Percentiles rank a stretch among this genome's conserved stretches.
Evolutionary conservation across 2,797 vertebrate genomes (phyloP).

Genomic region (Bradypus variegatus): DNA sequence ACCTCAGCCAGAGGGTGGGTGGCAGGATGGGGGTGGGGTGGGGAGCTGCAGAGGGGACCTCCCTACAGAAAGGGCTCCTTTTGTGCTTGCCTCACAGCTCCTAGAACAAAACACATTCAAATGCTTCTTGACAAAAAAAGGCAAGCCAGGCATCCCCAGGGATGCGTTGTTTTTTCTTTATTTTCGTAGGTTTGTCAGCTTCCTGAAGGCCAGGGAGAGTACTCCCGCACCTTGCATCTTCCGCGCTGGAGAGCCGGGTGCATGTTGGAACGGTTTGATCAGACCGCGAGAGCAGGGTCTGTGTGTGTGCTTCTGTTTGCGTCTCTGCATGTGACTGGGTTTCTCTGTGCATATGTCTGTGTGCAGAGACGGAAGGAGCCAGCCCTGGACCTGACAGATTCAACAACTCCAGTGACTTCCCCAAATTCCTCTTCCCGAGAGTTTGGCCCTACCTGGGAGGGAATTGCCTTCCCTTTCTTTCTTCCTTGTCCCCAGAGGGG

Average conservation of each 20-base stretch:
- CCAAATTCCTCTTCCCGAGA: not conserved
- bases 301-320: not conserved
- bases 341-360: not conserved
- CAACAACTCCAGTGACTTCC: not conserved
- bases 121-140: constrained; percentile 48
- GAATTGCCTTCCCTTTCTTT: not conserved
- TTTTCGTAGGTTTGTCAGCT: not conserved
- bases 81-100: constrained; percentile 11
- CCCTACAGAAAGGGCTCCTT: constrained; percentile 35
- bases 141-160: not conserved
- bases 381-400: not conserved
- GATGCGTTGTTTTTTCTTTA: not conserved
- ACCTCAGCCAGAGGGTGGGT: not conserved
- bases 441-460: not conserved
- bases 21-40: not conserved
- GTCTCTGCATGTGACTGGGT: not conserved
- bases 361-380: not conserved
- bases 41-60: not conserved
- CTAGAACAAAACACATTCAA: constrained; percentile 58
- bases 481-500: not conserved
- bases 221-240: not conserved
- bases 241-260: not conserved
- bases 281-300: not conserved
- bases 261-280: not conserved
- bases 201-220: too few relatives aligned